A percentile compares a stretch with the other conserved stretches of the same genome.
phyloP scores from a whole-genome alignment of 2,113 vertebrate genomes.

The Phoxinus phoxinus region DNA sequence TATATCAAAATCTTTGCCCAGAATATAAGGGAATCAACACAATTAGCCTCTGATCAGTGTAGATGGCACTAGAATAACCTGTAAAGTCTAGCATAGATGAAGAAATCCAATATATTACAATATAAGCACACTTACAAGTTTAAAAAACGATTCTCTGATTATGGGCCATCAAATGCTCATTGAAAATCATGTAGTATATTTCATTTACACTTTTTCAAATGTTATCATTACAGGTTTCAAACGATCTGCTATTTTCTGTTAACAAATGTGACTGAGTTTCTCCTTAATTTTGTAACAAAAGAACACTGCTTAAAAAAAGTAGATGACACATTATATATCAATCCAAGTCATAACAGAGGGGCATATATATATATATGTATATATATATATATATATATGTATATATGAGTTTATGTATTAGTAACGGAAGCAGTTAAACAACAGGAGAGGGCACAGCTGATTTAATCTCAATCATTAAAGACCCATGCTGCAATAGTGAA shows the following conservation, averaged over 20 bases:
- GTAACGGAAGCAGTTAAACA: conserved; percentile 69
- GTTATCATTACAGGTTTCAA: conserved; percentile 11
- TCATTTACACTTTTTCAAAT: conserved; percentile 6
- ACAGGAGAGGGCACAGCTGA: conserved; percentile 50
- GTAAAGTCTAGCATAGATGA: conserved; percentile 22
- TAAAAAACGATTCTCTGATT: conserved; percentile 33
- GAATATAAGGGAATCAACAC: conserved; percentile 16
- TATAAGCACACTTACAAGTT: conserved; percentile 20
- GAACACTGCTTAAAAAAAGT: conserved; percentile 34
- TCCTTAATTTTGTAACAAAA: conserved; percentile 44
- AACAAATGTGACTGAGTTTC: conserved; percentile 18
- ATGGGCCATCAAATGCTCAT: conserved; percentile 10
- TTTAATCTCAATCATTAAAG: conserved; percentile 36
- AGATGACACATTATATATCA: conserved; percentile 55
- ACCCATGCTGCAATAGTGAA: conserved; percentile 42
- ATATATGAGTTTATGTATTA: conserved; percentile 55
- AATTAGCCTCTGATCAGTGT: conserved; percentile 23
- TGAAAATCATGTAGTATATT: conserved; percentile 29
- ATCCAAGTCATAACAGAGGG: conserved; percentile 62
- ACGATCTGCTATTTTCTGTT: not conserved
- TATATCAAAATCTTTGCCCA: not conserved
- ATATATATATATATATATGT: not conserved
- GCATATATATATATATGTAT: conserved; percentile 37
- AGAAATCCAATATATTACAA: conserved; percentile 31
- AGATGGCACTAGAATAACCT: not conserved